Evolutionary conservation across 2,797 vertebrate species (phyloP).

Genomic region (Hapalemur alaotrensis): DNA sequence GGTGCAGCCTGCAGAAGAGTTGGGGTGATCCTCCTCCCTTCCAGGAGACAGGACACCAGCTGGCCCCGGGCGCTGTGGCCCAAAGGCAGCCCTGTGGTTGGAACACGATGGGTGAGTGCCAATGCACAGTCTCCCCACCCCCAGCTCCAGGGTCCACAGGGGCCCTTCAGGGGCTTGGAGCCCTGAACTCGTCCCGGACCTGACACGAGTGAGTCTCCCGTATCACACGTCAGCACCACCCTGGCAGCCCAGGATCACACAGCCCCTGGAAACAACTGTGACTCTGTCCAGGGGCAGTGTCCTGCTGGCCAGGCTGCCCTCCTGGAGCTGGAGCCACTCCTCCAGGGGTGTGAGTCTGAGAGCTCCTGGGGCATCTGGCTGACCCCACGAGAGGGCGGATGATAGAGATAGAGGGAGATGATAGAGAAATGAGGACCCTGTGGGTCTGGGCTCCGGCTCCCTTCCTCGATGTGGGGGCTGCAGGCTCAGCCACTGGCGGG

Average conservation of each 20-base stretch:
- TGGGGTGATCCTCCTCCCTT: background rate
- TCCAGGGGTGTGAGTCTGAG: background rate
- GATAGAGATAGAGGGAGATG: background rate
- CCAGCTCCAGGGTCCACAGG: too few relatives aligned
- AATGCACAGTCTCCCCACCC: fast-evolving
- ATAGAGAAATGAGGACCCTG: too few relatives aligned
- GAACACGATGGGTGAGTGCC: background rate
- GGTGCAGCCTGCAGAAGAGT: background rate
- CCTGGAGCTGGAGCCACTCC: background rate
- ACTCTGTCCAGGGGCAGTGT: fast-evolving
- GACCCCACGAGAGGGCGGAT: fast-evolving
- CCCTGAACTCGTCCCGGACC: background rate
- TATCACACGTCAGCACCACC: too few relatives aligned
- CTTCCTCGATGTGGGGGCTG: background rate
- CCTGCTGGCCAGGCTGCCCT: background rate
- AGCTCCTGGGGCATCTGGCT: background rate
- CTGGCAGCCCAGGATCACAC: fast-evolving
- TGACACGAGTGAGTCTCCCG: too few relatives aligned
- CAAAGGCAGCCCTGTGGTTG: background rate
- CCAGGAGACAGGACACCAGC: background rate
- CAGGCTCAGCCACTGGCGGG: background rate
- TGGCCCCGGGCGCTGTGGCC: background rate
- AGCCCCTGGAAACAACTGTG: background rate
- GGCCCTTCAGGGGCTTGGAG: background rate
- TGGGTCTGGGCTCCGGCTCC: background rate